These are phyloP conservation scores for Candidula unifasciata DNA, from an alignment of 2,888 invertebrate genomes.

Conservation along the genomic window DNA sequence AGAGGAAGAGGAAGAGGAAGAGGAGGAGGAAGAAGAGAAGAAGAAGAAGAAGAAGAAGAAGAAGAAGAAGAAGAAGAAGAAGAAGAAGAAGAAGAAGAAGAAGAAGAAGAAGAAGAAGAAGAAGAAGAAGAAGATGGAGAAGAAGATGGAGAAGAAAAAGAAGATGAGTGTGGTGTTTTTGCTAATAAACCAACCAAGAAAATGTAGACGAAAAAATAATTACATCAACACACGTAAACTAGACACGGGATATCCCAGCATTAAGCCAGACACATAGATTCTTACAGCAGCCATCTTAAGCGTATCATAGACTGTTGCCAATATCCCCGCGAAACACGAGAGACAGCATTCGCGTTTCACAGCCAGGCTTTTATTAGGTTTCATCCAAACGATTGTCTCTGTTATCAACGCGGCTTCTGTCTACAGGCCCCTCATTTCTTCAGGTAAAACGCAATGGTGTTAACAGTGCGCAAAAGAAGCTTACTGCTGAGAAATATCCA, in stretches of 20 bases:
- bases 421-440: neutral
- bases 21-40: neutral
- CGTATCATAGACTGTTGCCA: neutral
- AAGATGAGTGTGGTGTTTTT: too few species aligned
- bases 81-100: neutral
- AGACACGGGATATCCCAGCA: too few species aligned
- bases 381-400: neutral
- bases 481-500: too few species aligned
- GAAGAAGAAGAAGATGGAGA: neutral
- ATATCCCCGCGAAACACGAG: neutral
- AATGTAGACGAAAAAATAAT: too few species aligned
- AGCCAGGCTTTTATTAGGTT: neutral
- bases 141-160: neutral
- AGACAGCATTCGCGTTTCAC: neutral
- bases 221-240: too few species aligned
- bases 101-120: neutral
- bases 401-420: neutral
- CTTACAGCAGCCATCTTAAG: neutral
- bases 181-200: too few species aligned
- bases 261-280: too few species aligned
- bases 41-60: neutral
- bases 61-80: neutral
- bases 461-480: neutral
- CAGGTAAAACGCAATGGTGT: neutral
- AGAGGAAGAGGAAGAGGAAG: neutral